Evolutionary conservation across 2,888 invertebrate species (phyloP), one percentile per base, ranked within the genome.

Genomic region (Callyntrura guangdongensis): DNA sequence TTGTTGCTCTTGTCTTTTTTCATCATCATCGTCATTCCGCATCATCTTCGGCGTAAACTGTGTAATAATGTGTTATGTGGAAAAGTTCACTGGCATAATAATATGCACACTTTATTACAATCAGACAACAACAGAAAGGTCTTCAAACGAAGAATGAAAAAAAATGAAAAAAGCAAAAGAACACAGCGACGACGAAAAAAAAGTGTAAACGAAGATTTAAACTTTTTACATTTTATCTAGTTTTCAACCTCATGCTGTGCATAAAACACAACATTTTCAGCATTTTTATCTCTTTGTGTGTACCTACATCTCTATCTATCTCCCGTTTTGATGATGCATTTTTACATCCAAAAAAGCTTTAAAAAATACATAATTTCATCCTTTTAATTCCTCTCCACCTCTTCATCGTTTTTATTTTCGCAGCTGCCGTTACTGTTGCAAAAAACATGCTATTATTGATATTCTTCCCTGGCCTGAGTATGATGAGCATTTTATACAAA

Each of bases 171-270:
- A 77, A 36, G 36, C 2, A 56, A 8, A 14, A 17, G 17, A 56
- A 56, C 17, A 56, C 14, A 56, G 8, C 17, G 56, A 56, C 56
- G 8, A 5, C 56, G 9, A 17, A 6, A 36, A 36, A 36, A 36
- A 36, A 36, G 36, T 6, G 36, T 36, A 36, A 36, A 36, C 36
- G 36, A 36, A 36, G 36, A 36, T 36, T 36, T 36, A 36, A 36
- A 36, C 22, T 20, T 36, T 59, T 59, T 81, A 81, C 59, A 81
- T 59, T 81, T 81, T 81, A 81, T 81, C 81, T 81, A 81, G 81
- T 59, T 77, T 81, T 81, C 81, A 59, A 82, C 82, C 82, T 82
- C 82, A 82, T 82, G 82, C 61, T 82, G 82, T 20, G 82, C 64
- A 64, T 82, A 61, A 82, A 79, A 79, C 79, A 56, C 45, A 36